Conservation (phyloP, 2,888 invertebrate genomes). For the Phoenoteleia sp. region DNA sequence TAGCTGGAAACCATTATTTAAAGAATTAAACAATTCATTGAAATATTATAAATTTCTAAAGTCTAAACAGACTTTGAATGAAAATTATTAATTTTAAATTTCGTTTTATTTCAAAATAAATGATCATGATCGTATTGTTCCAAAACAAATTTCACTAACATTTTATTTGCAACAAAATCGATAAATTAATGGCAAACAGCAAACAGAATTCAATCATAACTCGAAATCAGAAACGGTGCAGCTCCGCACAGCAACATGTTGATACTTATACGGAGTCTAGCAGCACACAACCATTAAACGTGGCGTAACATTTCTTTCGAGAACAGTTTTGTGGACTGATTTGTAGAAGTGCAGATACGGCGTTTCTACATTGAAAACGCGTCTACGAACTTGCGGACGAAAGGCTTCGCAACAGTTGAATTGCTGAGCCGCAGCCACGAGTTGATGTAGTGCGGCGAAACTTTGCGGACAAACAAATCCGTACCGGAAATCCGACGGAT, state of each 20-base stretch:
- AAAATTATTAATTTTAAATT: no score
- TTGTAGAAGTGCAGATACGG: constrained; percentile 78
- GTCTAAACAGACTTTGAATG: no score
- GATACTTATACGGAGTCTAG: constrained; percentile 63
- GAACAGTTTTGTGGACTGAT: constrained; percentile 73
- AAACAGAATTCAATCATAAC: neutral
- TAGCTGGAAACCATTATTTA: no score
- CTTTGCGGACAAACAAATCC: constrained; percentile 86
- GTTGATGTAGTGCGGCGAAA: constrained; percentile 84
- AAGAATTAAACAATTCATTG: no score
- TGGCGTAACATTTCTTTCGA: constrained; percentile 76
- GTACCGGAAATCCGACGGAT: constrained; percentile 83
- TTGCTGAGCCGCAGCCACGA: constrained; percentile 80
- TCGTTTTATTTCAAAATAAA: no score
- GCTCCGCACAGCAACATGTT: constrained; percentile 55
- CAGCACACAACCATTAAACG: constrained; percentile 52
- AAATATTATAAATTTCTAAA: no score
- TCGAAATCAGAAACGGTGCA: constrained; percentile 2
- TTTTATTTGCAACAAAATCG: neutral
- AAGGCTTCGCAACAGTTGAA: constrained; percentile 84
- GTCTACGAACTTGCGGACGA: constrained; percentile 83
- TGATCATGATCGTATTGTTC: no score
- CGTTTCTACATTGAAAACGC: constrained; percentile 76
- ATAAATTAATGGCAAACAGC: neutral
- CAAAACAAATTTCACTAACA: neutral